Percentiles rank a stretch among this genome's conserved stretches.
Evolutionary conservation across 2,888 invertebrate species (phyloP).

Genomic region (Dryobota labecula): DNA sequence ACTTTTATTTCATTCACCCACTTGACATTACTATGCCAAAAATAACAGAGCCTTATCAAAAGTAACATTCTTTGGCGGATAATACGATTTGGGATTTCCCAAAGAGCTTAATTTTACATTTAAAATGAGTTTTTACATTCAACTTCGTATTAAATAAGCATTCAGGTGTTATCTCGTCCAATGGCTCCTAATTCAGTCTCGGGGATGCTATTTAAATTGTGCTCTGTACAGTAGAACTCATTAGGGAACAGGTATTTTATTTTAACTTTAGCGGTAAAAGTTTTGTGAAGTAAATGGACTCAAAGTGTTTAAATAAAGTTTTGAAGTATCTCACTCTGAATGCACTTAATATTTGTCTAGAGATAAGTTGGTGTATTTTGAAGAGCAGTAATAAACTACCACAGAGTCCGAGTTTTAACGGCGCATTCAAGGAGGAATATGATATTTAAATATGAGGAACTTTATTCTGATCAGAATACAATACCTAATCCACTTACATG

Average conservation of each 20-base stretch:
- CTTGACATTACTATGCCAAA: slow-evolving; percentile 11
- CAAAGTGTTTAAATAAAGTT: slow-evolving; percentile 11
- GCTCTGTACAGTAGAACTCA: slow-evolving; percentile 21
- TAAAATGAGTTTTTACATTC: slow-evolving; percentile 27
- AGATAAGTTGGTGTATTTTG: background rate
- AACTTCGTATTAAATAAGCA: slow-evolving; percentile 24
- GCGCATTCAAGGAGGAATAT: background rate
- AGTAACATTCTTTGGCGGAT: slow-evolving; percentile 7
- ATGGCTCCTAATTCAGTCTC: slow-evolving; percentile 28
- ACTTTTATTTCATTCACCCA: background rate
- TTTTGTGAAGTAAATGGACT: slow-evolving; percentile 32
- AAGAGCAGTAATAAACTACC: slow-evolving; percentile 1
- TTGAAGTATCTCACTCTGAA: slow-evolving; percentile 11
- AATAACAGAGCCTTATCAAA: slow-evolving; percentile 20
- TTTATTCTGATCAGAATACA: too few relatives aligned
- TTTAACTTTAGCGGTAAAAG: slow-evolving; percentile 17
- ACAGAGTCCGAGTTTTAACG: background rate
- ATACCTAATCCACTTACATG: too few relatives aligned
- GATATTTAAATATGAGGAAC: too few relatives aligned
- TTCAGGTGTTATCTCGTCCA: slow-evolving; percentile 36
- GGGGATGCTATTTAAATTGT: slow-evolving; percentile 18
- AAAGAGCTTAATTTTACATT: slow-evolving; percentile 39
- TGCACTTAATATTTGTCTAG: slow-evolving; percentile 20
- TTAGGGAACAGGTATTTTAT: slow-evolving; percentile 28
- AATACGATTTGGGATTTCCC: slow-evolving; percentile 12